Base-by-base conservation (phyloP, 2,888 invertebrate genomes). In the Pheosia gnoma region DNA sequence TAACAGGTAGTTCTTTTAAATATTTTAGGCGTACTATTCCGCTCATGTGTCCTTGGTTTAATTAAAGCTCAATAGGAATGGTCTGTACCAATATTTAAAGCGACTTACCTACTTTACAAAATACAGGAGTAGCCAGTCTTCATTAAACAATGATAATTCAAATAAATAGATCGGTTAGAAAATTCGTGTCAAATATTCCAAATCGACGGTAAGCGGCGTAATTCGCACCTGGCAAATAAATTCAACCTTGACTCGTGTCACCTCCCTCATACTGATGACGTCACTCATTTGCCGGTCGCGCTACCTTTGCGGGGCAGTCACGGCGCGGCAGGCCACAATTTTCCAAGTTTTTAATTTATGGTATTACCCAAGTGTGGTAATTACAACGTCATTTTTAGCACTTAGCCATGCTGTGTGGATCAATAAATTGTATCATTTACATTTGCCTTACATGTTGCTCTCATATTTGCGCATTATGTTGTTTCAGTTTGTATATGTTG, bases 191-290 rank as follows among this genome's bases (percentile, higher is more conserved):
- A 59, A 25, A 25, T 25, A 25, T 25, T 51, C 59, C 53, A 61
- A 62, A 57, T 47, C 43, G 54, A 49, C 13, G 6, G 37, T 45
- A 59, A 59, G 39, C 47, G 38, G 43, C 39, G 52, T 59, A 62
- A 59, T 74, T 76, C 49, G 45, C 74, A 70, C 72, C 62, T 68
- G 60, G 54, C 70, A 69, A 78, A 82, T 78, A 59, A 68, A 76
- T 76, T 66, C 62, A 72, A 70, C 82, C 83, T 84, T 82, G 78
- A 72, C 71, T 74, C 65, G 60, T 69, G 72, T 71, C 70, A 70
- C 69, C 68, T 74, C 59, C 66, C 58, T 53, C 13, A 6, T 13
- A n/a, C 43, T 25, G 51, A 25, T 59, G 47, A 63, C 57, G 66
- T 59, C 62, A 59, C 56, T 60, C 59, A 61, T 59, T 47, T 49